Percentiles rank a stretch among this genome's conserved stretches.
phyloP scores from a whole-genome alignment of 2,888 invertebrate species.

The Lagria hirta region DNA sequence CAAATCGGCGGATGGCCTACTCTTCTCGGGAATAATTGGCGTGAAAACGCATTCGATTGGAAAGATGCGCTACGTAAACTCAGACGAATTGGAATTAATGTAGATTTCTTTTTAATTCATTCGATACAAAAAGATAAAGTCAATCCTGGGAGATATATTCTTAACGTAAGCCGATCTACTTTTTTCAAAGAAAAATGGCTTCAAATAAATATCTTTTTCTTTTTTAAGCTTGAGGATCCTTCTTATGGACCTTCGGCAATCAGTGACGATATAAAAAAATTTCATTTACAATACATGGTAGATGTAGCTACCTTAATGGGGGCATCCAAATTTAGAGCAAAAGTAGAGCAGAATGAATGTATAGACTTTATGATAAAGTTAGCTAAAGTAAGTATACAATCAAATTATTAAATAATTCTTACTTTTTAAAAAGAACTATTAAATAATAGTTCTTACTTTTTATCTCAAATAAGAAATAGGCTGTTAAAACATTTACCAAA shows the following conservation, averaged over 20 bases:
- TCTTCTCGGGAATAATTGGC: constrained; percentile 55
- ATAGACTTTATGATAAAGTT: constrained; percentile 44
- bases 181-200: too few species aligned
- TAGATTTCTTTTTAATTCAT: constrained; percentile 45
- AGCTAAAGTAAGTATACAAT: constrained; percentile 46
- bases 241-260: constrained; percentile 34
- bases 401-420: too few species aligned
- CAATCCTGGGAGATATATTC: constrained; percentile 41
- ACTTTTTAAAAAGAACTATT: too few species aligned
- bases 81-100: constrained; percentile 45
- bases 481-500: too few species aligned
- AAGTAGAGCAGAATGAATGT: constrained; percentile 43
- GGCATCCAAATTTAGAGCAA: constrained; percentile 37
- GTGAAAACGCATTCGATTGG: constrained; percentile 50
- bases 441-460: too few species aligned
- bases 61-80: constrained; percentile 44
- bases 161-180: constrained; percentile 41
- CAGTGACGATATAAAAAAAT: constrained; percentile 36
- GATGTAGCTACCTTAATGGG: constrained; percentile 46
- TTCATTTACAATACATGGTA: constrained; percentile 44
- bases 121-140: constrained; percentile 40
- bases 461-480: too few species aligned
- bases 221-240: constrained; percentile 40
- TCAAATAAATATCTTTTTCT: too few species aligned
- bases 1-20: constrained; percentile 64